Evolutionary conservation across 2,797 vertebrate genomes (phyloP).

Genomic region (Lagodon rhomboides): DNA sequence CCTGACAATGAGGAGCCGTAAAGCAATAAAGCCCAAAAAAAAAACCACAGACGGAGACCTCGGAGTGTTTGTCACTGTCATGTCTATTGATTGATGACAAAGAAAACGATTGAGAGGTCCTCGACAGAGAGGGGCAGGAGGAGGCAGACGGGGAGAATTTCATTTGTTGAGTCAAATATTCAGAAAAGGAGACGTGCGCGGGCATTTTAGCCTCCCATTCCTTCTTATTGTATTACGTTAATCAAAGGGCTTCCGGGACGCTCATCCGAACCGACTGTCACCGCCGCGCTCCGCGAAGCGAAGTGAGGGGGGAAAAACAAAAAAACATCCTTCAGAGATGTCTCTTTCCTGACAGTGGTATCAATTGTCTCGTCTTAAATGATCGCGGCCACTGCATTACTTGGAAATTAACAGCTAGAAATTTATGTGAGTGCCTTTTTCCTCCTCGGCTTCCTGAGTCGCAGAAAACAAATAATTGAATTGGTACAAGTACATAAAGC

Average conservation of each 20-base stretch:
- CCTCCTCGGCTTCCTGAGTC: constrained; percentile 80
- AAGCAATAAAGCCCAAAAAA: constrained; percentile 65
- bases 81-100: constrained; percentile 77
- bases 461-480: constrained; percentile 91
- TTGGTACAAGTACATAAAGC: constrained; percentile 90
- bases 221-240: constrained; percentile 94
- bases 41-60: constrained; percentile 49
- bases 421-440: constrained; percentile 88
- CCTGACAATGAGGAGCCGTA: constrained; percentile 76
- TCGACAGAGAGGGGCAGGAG: constrained; percentile 58
- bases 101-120: constrained; percentile 71
- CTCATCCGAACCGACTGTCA: constrained; percentile 87
- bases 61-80: constrained; percentile 76
- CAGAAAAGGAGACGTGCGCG: constrained; percentile 88
- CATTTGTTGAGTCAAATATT: constrained; percentile 92
- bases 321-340: constrained; percentile 51
- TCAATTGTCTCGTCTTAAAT: constrained; percentile 90
- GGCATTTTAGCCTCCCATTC: constrained; percentile 90
- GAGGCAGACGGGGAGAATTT: constrained; percentile 72
- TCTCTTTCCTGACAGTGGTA: constrained; percentile 86
- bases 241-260: constrained; percentile 91
- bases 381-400: constrained; percentile 90
- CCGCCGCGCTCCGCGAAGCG: constrained; percentile 84
- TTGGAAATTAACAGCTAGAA: constrained; percentile 90
- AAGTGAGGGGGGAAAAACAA: constrained; percentile 14